Evolutionary conservation across 1,140 invertebrate species (phyloP), one percentile per base, ranked within the genome.

Genomic region (Cataglyphis hispanica): DNA sequence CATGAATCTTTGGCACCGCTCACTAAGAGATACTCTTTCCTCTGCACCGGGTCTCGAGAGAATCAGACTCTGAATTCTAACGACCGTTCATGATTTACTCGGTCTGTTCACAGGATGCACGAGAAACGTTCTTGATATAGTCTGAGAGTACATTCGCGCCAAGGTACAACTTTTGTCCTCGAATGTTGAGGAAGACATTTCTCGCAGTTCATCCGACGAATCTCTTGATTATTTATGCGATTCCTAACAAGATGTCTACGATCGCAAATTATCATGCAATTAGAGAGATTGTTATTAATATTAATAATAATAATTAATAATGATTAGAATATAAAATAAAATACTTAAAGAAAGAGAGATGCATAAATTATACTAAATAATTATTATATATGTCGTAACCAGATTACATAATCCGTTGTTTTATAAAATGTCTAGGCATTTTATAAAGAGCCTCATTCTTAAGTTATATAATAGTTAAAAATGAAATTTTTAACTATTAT

Each of bases 41-140:
- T 56, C 13, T 0, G 46, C 16, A 40, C 31, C 75, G 58, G 58
- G 1, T 80, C 77, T 80, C 77, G 5, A n/a, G 77, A 58, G 77
- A 56, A 69, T 16, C 64, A 13, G 25, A 31, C 63, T 69, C 64
- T 80, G 77, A 80, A 80, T 80, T 80, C 77, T 80, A 80, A 80
- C 63, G 63, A 80, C 77, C 64, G 63, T 80, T 80, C 63, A 69
- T 80, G 64, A 80, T 80, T 80, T 69, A 80, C 77, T 56, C 50
- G 77, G 43, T 80, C 46, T 69, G 77, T 69, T 69, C 77, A 69
- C 50, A 37, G 46, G 31, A 31, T 25, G 16, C 63, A 16, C 13
- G 43, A 56, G 75, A 31, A 77, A 46, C 22, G 64, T 70, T 70
- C 77, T 70, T 81, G 53, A 72, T 81, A 60, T 60, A 81, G 78